Percentiles rank a stretch among this genome's conserved stretches.
Conservation (phyloP, 2,113 vertebrate genomes). For the Phrynosoma platyrhinos region DNA sequence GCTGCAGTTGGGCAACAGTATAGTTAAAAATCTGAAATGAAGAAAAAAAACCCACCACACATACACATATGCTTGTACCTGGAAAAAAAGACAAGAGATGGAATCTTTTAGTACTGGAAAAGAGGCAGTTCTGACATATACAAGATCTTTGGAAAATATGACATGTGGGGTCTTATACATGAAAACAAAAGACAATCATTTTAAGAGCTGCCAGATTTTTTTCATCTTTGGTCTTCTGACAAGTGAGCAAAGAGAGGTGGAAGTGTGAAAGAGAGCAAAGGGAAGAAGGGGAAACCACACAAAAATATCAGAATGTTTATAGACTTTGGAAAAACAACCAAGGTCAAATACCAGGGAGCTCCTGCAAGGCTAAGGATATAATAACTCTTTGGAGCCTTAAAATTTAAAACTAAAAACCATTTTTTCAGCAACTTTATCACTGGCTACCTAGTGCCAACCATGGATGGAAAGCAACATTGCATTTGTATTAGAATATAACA, state of each 20-base stretch:
- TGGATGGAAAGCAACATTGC: no score
- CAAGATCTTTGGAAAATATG: conserved; percentile 53
- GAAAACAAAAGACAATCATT: conserved; percentile 69
- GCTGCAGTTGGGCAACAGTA: conserved; percentile 27
- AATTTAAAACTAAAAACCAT: neutral
- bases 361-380: conserved; percentile 34
- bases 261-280: conserved; percentile 52
- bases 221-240: conserved; percentile 53
- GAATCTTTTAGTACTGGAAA: conserved; percentile 54
- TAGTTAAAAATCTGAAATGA: conserved; percentile 63
- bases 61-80: conserved; percentile 41
- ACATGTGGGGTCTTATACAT: conserved; percentile 48
- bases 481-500: no score
- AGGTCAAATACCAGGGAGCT: conserved; percentile 41
- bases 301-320: conserved; percentile 38
- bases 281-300: conserved; percentile 45
- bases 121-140: conserved; percentile 48
- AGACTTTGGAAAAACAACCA: neutral
- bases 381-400: conserved; percentile 13
- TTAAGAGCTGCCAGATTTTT: conserved; percentile 55
- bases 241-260: conserved; percentile 60
- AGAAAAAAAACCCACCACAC: conserved; percentile 2
- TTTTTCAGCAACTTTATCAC: neutral
- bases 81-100: conserved; percentile 10
- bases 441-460: neutral